Evolutionary conservation across 1,140 invertebrate genomes (phyloP).

Genomic region (Lepidurus arcticus): DNA sequence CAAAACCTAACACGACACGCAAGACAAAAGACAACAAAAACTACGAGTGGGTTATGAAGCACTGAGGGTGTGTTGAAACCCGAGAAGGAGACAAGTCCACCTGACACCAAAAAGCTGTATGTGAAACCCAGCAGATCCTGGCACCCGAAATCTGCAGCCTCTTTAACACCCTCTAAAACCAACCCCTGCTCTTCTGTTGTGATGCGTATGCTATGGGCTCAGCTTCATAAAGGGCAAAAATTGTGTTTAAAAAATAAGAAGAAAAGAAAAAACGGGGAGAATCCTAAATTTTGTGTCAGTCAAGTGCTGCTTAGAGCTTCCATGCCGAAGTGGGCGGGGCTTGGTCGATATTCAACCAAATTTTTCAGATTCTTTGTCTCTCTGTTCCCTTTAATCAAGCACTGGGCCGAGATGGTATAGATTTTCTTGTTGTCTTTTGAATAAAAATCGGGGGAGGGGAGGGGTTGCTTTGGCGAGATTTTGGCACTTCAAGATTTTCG

Average conservation of each 20-base stretch:
- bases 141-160: neutral
- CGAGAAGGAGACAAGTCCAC: neutral
- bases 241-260: neutral
- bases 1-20: neutral
- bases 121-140: constrained; percentile 10
- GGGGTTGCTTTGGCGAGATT: neutral
- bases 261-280: neutral
- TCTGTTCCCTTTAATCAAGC: constrained; percentile 19
- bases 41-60: neutral
- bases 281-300: neutral
- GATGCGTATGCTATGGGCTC: neutral
- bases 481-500: constrained; percentile 11
- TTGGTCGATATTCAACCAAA: neutral
- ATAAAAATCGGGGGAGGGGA: neutral
- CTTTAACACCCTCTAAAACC: constrained; percentile 1
- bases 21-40: neutral
- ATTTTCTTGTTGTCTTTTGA: constrained; percentile 16
- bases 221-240: neutral
- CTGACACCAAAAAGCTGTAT: constrained; percentile 5
- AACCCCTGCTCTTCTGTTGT: neutral
- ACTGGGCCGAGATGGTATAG: constrained; percentile 8
- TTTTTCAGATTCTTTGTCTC: constrained; percentile 11
- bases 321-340: neutral
- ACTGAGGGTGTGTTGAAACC: neutral
- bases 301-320: constrained; percentile 15